Percentiles rank a stretch among this genome's conserved stretches.
These are phyloP conservation scores for Python bivittatus DNA, from an alignment of 2,113 vertebrate genomes.

Conservation along the genomic window DNA sequence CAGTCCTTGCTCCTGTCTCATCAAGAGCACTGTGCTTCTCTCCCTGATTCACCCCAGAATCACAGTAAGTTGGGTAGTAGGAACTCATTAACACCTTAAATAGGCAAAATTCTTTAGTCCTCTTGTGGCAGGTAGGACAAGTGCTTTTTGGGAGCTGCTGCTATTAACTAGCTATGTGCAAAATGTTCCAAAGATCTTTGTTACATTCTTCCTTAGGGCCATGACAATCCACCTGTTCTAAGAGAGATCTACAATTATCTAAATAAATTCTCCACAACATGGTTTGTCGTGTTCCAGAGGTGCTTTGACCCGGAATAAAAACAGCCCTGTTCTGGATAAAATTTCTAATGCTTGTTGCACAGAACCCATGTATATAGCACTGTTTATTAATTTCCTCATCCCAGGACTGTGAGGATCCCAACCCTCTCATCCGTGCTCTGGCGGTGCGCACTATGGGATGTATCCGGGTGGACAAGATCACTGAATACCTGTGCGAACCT, in stretches of 20 bases:
- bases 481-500: constrained; percentile 96
- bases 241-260: background rate
- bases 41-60: background rate
- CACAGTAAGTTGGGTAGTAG: background rate
- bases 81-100: background rate
- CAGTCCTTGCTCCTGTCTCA: background rate
- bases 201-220: background rate
- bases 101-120: background rate
- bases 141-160: background rate
- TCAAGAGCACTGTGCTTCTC: background rate
- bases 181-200: background rate
- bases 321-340: background rate
- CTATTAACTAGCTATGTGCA: background rate
- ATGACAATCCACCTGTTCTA: background rate
- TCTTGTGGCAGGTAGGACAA: background rate
- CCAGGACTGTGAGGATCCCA: constrained; percentile 98
- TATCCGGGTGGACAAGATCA: constrained; percentile 98
- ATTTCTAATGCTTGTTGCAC: background rate
- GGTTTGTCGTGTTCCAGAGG: background rate
- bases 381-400: background rate
- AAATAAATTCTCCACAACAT: background rate
- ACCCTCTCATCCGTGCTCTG: constrained; percentile 94
- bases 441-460: constrained; percentile 99
- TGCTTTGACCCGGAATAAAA: background rate
- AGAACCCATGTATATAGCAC: background rate